Percentiles rank a stretch among this genome's conserved stretches.
Conservation (phyloP, 1,140 invertebrate genomes). For the Meloidogyne chitwoodi region DNA sequence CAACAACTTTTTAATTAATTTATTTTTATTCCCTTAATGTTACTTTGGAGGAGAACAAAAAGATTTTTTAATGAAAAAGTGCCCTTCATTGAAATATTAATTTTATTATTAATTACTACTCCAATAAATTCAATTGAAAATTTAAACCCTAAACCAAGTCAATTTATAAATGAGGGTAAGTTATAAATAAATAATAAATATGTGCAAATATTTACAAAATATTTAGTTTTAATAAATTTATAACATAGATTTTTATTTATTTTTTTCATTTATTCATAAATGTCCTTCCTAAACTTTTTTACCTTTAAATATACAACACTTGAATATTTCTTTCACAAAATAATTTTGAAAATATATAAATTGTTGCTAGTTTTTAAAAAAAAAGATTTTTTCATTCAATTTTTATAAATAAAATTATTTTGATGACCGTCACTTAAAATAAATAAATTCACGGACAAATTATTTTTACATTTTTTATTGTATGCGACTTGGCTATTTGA, state of each 20-base stretch:
- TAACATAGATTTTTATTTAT: background rate
- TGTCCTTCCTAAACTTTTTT: slow-evolving; percentile 11
- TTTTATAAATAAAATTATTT: background rate
- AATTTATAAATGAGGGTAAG: slow-evolving; percentile 34
- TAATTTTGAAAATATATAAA: too few species aligned
- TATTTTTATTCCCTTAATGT: background rate
- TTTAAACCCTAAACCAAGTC: slow-evolving; percentile 29
- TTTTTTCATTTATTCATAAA: background rate
- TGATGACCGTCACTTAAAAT: background rate
- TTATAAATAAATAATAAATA: too few species aligned
- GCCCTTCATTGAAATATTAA: background rate
- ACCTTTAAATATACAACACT: background rate
- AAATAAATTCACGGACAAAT: background rate
- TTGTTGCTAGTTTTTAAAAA: background rate
- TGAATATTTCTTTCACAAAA: background rate
- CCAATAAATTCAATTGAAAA: slow-evolving; percentile 20
- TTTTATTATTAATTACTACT: background rate
- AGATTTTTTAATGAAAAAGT: background rate
- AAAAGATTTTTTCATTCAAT: too few species aligned
- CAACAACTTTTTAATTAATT: background rate
- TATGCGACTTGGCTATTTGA: background rate
- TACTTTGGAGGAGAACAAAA: background rate
- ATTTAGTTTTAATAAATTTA: too few species aligned
- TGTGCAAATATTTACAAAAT: too few species aligned
- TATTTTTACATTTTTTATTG: background rate